Conservation (phyloP, 2,113 vertebrate species). For the Thalassoma bifasciatum region DNA sequence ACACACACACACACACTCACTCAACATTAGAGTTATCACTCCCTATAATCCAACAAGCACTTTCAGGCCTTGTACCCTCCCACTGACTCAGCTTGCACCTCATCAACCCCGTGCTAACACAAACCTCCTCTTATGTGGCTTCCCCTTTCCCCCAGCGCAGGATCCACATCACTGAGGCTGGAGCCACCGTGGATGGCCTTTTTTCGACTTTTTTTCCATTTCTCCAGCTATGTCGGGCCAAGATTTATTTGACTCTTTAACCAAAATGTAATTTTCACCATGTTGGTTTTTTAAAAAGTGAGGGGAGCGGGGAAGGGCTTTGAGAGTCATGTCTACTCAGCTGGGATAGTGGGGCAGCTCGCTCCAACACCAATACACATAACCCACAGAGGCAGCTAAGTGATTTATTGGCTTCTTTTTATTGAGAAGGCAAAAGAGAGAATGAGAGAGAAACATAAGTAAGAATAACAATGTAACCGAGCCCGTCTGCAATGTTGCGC, state of each 20-base stretch:
- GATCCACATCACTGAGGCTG: constrained; percentile 71
- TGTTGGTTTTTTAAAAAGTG: constrained; percentile 75
- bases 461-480: constrained; percentile 79
- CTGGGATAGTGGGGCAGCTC: constrained; percentile 62
- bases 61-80: constrained; percentile 56
- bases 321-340: constrained; percentile 68
- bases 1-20: constrained; percentile 32
- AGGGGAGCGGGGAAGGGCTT: constrained; percentile 53
- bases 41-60: constrained; percentile 65
- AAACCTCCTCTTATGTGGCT: constrained; percentile 80
- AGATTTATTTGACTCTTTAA: constrained; percentile 80
- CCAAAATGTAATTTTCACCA: constrained; percentile 81
- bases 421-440: constrained; percentile 66
- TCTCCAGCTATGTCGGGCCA: constrained; percentile 70
- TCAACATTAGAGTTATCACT: constrained; percentile 66
- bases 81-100: constrained; percentile 62
- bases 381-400: constrained; percentile 70
- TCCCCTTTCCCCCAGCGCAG: constrained; percentile 63
- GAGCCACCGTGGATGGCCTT: constrained; percentile 63
- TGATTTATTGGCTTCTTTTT: constrained; percentile 80
- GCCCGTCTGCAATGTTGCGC: constrained; percentile 57
- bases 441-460: constrained; percentile 72
- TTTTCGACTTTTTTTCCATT: constrained; percentile 67
- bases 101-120: constrained; percentile 72
- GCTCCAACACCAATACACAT: constrained; percentile 78